A percentile compares a stretch with the other conserved stretches of the same genome.
phyloP scores from a whole-genome alignment of 23 tunicate species.

The Halocynthia aurantium region DNA sequence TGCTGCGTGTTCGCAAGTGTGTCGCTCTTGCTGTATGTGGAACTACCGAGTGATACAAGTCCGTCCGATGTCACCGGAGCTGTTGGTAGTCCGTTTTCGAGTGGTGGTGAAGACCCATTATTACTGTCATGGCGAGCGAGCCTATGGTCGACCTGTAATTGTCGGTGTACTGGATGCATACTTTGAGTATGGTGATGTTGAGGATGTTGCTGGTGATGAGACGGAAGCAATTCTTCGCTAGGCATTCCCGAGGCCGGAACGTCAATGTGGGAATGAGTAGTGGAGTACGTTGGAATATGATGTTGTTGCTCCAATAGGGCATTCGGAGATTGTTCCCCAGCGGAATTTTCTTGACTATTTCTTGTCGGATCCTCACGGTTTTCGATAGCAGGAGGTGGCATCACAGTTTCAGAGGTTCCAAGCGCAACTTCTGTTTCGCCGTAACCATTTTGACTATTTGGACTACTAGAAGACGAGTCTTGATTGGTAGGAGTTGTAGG shows the following conservation, averaged over 20 bases:
- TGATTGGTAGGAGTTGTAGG: conserved; percentile 14
- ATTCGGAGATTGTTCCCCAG: conserved; percentile 12
- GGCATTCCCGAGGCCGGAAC: background rate
- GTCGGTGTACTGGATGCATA: background rate
- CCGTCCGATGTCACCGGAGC: conserved; percentile 9
- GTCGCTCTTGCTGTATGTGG: conserved; percentile 23
- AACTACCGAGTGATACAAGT: background rate
- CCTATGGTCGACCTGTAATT: no score
- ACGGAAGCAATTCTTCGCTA: background rate
- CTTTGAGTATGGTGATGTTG: conserved; percentile 16
- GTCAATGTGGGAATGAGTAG: background rate
- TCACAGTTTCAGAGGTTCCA: background rate
- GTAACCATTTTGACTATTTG: conserved; percentile 13
- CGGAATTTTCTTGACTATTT: background rate
- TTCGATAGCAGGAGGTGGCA: no score
- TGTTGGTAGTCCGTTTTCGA: background rate
- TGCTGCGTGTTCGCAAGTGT: conserved; percentile 10
- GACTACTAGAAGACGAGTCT: conserved; percentile 3
- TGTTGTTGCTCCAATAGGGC: conserved; percentile 4
- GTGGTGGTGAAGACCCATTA: no score
- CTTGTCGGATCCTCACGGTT: background rate
- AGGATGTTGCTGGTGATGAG: conserved; percentile 1
- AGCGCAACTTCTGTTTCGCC: conserved; percentile 3
- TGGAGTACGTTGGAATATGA: conserved; percentile 1
- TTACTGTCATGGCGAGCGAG: no score